Conservation (phyloP, 2,797 vertebrate species). For the Pterois miles region DNA sequence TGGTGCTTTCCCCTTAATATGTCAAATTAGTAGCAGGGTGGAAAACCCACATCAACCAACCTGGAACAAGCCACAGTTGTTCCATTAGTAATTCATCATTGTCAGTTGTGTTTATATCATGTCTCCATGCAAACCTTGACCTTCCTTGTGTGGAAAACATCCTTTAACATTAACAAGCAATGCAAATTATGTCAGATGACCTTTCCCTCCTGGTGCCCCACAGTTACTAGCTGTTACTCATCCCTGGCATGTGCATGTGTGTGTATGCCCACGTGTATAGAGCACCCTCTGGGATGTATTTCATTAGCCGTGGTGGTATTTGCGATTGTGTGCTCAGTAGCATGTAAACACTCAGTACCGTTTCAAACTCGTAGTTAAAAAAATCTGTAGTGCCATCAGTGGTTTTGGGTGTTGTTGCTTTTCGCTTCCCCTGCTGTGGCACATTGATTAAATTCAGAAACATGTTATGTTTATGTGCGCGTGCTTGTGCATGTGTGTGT, state of each 20-base stretch:
- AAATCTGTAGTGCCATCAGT: constrained; percentile 43
- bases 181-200: constrained; percentile 73
- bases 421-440: constrained; percentile 49
- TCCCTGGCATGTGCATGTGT: constrained; percentile 9
- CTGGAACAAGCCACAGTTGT: constrained; percentile 45
- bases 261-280: background rate
- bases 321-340: constrained; percentile 42
- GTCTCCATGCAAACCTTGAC: constrained; percentile 67
- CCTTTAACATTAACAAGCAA: constrained; percentile 65
- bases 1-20: constrained; percentile 70
- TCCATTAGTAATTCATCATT: constrained; percentile 49
- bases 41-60: constrained; percentile 58
- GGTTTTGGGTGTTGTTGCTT: constrained; percentile 46
- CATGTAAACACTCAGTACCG: constrained; percentile 44
- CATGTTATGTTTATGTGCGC: background rate
- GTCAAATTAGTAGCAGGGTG: constrained; percentile 50
- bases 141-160: constrained; percentile 65
- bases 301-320: constrained; percentile 47
- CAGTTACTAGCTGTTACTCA: constrained; percentile 58
- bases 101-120: constrained; percentile 42
- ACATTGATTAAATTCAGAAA: constrained; percentile 34
- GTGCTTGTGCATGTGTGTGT: background rate
- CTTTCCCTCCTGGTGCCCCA: constrained; percentile 59
- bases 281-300: constrained; percentile 52
- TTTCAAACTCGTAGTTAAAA: constrained; percentile 49